Evolutionary conservation across 2,888 invertebrate genomes (phyloP).

Genomic region (Tineola bisselliella): DNA sequence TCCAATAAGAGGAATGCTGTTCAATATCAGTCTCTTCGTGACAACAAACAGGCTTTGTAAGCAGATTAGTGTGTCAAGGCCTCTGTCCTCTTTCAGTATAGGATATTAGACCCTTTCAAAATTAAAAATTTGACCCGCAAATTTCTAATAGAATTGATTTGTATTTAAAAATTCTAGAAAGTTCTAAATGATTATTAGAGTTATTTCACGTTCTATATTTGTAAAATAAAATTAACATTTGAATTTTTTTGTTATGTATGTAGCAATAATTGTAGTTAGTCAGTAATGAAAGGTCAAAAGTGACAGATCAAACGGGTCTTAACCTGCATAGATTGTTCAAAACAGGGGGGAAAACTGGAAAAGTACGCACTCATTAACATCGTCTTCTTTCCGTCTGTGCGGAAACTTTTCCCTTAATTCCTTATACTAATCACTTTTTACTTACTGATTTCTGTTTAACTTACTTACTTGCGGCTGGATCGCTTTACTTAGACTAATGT

Average conservation of each 20-base stretch:
- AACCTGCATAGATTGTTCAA: background rate
- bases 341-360: conserved; percentile 8
- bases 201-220: no score
- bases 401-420: conserved; percentile 3
- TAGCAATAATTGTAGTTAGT: no score
- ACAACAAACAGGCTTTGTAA: conserved; percentile 17
- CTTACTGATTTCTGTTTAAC: background rate
- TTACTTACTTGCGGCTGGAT: background rate
- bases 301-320: background rate
- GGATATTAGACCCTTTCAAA: background rate
- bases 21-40: background rate
- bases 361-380: conserved; percentile 9
- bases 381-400: conserved; percentile 1
- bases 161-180: no score
- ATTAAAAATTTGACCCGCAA: background rate
- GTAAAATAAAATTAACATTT: no score
- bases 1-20: background rate
- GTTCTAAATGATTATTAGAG: no score
- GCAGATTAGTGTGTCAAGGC: conserved; percentile 19
- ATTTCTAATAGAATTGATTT: no score
- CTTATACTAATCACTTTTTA: conserved; percentile 5
- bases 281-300: background rate
- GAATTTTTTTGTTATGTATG: no score
- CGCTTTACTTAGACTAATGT: background rate
- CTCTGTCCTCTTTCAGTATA: background rate